Conservation (phyloP, 2,113 vertebrate species). For the Otus sunia region DNA sequence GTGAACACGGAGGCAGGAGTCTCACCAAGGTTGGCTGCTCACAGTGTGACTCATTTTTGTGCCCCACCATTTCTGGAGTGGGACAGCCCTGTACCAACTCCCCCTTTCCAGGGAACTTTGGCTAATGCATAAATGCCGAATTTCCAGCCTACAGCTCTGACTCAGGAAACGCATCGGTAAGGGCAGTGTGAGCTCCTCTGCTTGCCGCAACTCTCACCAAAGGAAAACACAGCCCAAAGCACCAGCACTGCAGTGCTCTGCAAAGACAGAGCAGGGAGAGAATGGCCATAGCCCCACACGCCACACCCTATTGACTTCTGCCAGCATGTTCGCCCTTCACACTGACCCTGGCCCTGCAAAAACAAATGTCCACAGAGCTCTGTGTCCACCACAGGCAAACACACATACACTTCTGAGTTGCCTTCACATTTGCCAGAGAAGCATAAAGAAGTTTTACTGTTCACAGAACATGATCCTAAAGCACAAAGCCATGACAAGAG, state of each 20-base stretch:
- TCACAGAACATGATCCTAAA: not conserved
- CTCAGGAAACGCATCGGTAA: not conserved
- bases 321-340: not conserved
- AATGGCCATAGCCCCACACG: accelerated
- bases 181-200: not conserved
- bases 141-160: not conserved
- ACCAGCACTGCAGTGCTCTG: not conserved
- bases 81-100: not conserved
- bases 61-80: not conserved
- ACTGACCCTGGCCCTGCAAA: not conserved
- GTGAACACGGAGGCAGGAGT: not conserved
- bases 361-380: not conserved
- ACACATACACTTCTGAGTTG: not conserved
- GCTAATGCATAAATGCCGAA: not conserved
- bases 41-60: not conserved
- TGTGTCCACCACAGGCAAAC: not conserved
- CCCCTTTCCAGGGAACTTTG: not conserved
- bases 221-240: not conserved
- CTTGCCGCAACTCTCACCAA: not conserved
- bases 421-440: not conserved
- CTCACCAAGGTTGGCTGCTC: not conserved
- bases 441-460: not conserved
- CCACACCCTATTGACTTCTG: not conserved
- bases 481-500: not conserved
- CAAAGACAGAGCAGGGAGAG: not conserved